phyloP scores from a whole-genome alignment of 2,888 invertebrate genomes.

The Sisyra terminalis region DNA sequence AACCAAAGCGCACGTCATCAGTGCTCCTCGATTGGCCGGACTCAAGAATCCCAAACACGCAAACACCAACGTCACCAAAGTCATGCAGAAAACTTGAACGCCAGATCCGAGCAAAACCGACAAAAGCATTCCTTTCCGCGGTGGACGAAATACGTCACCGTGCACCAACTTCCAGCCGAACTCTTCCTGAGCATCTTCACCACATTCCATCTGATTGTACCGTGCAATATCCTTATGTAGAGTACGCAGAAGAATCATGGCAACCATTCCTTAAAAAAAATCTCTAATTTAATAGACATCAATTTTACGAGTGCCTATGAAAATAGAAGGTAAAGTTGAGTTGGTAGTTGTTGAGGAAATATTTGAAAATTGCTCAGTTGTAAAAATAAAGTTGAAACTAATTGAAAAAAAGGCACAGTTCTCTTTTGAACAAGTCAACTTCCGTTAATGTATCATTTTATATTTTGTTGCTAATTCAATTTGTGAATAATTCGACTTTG shows the following conservation, averaged over 20 bases:
- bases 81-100: slow-evolving; percentile 91
- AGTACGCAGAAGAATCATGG: slow-evolving; percentile 94
- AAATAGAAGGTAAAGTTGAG: no score
- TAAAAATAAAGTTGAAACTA: no score
- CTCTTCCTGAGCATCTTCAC: slow-evolving; percentile 85
- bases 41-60: slow-evolving; percentile 98
- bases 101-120: slow-evolving; percentile 95
- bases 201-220: slow-evolving; percentile 89
- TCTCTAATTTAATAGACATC: no score
- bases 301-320: no score
- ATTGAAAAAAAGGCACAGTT: no score
- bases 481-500: no score
- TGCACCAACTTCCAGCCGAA: slow-evolving; percentile 97
- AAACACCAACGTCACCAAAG: slow-evolving; percentile 87
- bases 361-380: no score
- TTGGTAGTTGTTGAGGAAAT: no score
- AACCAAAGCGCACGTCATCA: slow-evolving; percentile 97
- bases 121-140: slow-evolving; percentile 88
- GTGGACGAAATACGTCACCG: slow-evolving; percentile 94
- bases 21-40: slow-evolving; percentile 93
- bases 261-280: slow-evolving; percentile 97
- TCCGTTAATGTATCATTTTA: no score
- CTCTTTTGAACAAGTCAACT: no score
- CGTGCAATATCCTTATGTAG: slow-evolving; percentile 96
- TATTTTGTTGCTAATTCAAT: no score